These are phyloP conservation scores for Oreohelix idahoensis DNA, from an alignment of 1,140 invertebrate species.

Conservation along the genomic window DNA sequence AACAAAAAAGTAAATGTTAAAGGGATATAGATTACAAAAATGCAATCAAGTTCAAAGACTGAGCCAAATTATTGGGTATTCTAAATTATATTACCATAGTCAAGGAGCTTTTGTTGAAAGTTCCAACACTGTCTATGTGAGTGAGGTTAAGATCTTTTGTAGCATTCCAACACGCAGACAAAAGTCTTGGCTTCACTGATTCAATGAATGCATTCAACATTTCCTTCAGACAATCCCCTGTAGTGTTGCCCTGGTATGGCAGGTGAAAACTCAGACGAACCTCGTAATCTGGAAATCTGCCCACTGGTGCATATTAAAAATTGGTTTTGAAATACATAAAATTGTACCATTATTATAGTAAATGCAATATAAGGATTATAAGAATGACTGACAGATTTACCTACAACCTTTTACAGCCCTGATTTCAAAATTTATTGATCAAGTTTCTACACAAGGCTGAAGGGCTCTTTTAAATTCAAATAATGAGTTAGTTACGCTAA, in stretches of 20 bases:
- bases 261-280: not conserved
- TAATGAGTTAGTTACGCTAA: too few species aligned
- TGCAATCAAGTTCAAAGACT: too few species aligned
- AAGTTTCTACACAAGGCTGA: too few species aligned
- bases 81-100: not conserved
- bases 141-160: not conserved
- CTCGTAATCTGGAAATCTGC: constrained; percentile 4
- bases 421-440: too few species aligned
- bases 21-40: too few species aligned
- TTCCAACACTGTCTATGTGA: not conserved
- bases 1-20: too few species aligned
- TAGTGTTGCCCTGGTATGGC: constrained; percentile 1
- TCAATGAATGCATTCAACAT: not conserved
- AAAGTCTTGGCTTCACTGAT: not conserved
- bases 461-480: too few species aligned
- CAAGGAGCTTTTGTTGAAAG: not conserved
- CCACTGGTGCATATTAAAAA: not conserved
- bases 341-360: too few species aligned
- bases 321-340: not conserved
- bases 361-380: too few species aligned
- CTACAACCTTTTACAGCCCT: too few species aligned
- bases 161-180: not conserved
- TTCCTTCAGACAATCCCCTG: not conserved
- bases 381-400: too few species aligned
- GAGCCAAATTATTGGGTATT: too few species aligned